phyloP scores from a whole-genome alignment of 1,140 invertebrate genomes.

The Zaprionus capensis region DNA sequence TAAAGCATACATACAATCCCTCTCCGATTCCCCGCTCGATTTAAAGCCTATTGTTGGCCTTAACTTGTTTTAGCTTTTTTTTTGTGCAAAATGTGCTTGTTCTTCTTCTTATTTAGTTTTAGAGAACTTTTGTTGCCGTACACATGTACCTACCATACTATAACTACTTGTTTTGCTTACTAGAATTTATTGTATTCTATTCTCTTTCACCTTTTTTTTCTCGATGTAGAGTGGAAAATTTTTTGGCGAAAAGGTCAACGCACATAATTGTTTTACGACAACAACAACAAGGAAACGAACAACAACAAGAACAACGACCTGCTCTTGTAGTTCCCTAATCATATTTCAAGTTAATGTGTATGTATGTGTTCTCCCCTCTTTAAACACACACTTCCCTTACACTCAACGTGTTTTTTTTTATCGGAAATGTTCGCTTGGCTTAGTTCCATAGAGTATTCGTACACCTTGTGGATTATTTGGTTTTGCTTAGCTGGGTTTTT shows the following conservation, averaged over 20 bases:
- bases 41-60: slow-evolving; percentile 2
- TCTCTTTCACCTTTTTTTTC: slow-evolving; percentile 32
- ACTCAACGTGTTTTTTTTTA: slow-evolving; percentile 30
- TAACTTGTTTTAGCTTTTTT: not conserved
- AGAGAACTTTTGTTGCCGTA: slow-evolving; percentile 7
- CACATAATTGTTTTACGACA: slow-evolving; percentile 61
- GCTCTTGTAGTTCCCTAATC: not conserved
- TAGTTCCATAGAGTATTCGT: slow-evolving; percentile 39
- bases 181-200: not conserved
- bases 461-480: not conserved
- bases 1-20: slow-evolving; percentile 3
- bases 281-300: slow-evolving; percentile 10
- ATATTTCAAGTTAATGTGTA: slow-evolving; percentile 7
- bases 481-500: slow-evolving; percentile 38
- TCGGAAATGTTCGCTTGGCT: slow-evolving; percentile 62
- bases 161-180: slow-evolving; percentile 1
- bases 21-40: not conserved
- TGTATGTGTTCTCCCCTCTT: not conserved
- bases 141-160: not conserved
- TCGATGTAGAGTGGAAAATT: slow-evolving; percentile 58
- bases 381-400: not conserved
- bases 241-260: slow-evolving; percentile 73
- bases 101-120: slow-evolving; percentile 7
- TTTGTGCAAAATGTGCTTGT: not conserved
- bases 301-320: not conserved